Conservation (phyloP, 2,113 vertebrate genomes). For the Amazona guildingii region DNA sequence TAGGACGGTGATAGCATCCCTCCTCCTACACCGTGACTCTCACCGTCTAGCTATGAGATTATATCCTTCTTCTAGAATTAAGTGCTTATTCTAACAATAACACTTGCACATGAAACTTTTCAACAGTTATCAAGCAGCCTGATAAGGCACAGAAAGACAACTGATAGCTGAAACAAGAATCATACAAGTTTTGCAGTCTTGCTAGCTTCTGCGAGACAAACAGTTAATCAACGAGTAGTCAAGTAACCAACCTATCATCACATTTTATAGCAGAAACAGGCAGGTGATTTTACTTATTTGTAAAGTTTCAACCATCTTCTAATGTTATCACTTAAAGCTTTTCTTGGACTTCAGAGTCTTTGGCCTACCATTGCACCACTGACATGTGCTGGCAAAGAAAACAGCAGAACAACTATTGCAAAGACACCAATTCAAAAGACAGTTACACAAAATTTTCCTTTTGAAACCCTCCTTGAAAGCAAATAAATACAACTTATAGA, state of each 20-base stretch:
- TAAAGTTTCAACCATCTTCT: neutral
- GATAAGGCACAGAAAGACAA: constrained; percentile 21
- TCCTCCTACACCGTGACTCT: neutral
- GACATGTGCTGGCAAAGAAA: neutral
- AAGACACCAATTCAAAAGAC: neutral
- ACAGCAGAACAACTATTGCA: neutral
- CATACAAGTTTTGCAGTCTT: neutral
- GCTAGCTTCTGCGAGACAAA: neutral
- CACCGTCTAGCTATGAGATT: neutral
- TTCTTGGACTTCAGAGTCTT: neutral
- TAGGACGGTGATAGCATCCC: neutral
- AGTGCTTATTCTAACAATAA: constrained; percentile 44
- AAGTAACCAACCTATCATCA: neutral
- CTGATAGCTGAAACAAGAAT: neutral
- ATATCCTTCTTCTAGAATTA: constrained; percentile 13
- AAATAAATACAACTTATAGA: neutral
- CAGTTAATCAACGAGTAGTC: neutral
- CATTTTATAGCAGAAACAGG: neutral
- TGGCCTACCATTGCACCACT: neutral
- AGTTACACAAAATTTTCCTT: neutral
- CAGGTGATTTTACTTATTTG: neutral
- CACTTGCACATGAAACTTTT: constrained; percentile 25
- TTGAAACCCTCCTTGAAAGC: neutral
- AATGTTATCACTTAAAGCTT: neutral
- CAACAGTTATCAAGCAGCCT: neutral